A percentile compares a stretch with the other conserved stretches of the same genome.
phyloP scores from a whole-genome alignment of 64 coral and sea anemone genomes.

The Orbicella faveolata region DNA sequence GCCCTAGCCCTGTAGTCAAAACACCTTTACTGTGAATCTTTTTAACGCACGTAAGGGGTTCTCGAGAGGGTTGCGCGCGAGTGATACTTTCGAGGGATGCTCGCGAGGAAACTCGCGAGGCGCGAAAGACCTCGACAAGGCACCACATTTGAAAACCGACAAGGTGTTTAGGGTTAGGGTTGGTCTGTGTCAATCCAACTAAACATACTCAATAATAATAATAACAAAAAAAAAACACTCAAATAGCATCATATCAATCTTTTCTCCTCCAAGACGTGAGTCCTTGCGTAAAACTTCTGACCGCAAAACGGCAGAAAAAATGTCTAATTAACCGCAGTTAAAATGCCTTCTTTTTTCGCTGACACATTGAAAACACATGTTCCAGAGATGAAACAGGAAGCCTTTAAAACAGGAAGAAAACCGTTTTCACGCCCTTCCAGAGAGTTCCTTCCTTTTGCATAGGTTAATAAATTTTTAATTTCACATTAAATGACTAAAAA shows the following conservation, averaged over 20 bases:
- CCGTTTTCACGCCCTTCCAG: neutral
- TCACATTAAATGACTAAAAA: neutral
- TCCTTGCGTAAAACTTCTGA: neutral
- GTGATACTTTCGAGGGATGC: neutral
- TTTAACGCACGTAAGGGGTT: neutral
- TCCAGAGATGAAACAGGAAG: conserved; percentile 19
- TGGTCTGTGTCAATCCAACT: no score
- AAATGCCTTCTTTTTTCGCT: neutral
- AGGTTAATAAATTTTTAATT: neutral
- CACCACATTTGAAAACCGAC: neutral
- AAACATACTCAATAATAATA: no score
- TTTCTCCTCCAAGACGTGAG: no score
- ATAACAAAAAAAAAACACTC: no score
- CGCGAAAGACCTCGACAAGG: neutral
- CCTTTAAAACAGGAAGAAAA: conserved; percentile 3
- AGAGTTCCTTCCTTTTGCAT: neutral
- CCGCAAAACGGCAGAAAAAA: neutral
- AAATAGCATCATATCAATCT: no score
- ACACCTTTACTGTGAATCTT: neutral
- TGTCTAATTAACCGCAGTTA: neutral
- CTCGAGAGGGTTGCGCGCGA: neutral
- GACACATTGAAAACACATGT: neutral
- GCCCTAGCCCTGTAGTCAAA: neutral
- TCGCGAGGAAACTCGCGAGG: neutral
- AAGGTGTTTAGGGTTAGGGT: no score